These are phyloP conservation scores for Ormyrus thymus DNA, from an alignment of 2,888 invertebrate genomes.

Conservation along the genomic window DNA sequence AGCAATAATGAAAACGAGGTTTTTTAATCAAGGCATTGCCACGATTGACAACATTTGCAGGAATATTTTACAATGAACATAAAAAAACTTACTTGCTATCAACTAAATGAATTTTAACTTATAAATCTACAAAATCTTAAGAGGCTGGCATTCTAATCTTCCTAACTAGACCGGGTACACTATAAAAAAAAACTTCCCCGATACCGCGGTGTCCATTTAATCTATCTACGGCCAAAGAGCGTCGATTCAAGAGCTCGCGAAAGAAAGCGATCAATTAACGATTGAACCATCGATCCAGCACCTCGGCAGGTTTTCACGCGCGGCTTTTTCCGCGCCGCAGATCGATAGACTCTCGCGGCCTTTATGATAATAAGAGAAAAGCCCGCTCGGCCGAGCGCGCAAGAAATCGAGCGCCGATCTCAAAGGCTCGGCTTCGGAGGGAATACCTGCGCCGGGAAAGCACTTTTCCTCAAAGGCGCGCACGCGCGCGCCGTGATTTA, in stretches of 20 bases:
- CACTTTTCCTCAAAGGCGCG: background rate
- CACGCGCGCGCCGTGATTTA: too few species aligned
- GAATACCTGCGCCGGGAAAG: constrained; percentile 1
- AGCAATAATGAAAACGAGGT: too few species aligned
- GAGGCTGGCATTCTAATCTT: too few species aligned
- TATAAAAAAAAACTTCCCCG: constrained; percentile 19
- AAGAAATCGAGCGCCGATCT: constrained; percentile 40
- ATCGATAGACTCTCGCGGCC: constrained; percentile 23
- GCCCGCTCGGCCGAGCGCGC: background rate
- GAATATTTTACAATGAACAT: too few species aligned
- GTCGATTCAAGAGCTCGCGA: background rate
- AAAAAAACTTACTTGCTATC: too few species aligned
- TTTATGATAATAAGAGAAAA: constrained; percentile 47
- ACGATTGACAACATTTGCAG: too few species aligned
- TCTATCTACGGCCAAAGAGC: background rate
- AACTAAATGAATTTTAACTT: too few species aligned
- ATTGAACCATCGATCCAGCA: constrained; percentile 15
- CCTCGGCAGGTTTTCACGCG: background rate
- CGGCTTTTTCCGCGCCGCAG: constrained; percentile 15
- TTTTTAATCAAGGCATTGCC: too few species aligned
- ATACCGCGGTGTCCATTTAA: background rate
- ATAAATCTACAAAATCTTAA: too few species aligned
- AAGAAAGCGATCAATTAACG: constrained; percentile 34
- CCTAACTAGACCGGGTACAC: background rate
- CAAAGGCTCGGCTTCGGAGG: constrained; percentile 9